Evolutionary conservation across 2,113 vertebrate genomes (phyloP).

Genomic region (Zootoca vivipara): DNA sequence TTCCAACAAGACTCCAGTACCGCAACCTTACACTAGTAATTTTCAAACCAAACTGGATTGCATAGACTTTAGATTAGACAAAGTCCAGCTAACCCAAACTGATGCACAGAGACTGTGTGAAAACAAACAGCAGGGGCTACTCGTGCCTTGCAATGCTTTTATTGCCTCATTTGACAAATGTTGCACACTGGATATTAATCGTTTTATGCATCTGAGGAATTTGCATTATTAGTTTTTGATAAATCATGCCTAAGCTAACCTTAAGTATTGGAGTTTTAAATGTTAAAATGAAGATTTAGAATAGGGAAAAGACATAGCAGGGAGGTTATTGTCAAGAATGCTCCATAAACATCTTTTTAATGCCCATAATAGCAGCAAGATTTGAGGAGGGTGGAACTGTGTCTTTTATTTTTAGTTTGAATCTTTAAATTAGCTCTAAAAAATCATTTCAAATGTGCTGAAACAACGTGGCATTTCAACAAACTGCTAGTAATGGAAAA

Average conservation of each 20-base stretch:
- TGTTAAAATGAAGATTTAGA: constrained; percentile 61
- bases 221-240: constrained; percentile 29
- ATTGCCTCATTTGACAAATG: constrained; percentile 31
- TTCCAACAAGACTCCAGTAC: no score
- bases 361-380: constrained; percentile 60
- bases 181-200: constrained; percentile 26
- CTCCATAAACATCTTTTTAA: constrained; percentile 62
- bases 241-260: constrained; percentile 60
- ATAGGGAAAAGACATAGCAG: constrained; percentile 63
- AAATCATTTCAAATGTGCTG: constrained; percentile 37
- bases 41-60: constrained; percentile 14
- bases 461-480: constrained; percentile 33
- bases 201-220: constrained; percentile 47
- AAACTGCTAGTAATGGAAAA: constrained; percentile 52
- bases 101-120: not conserved
- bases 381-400: constrained; percentile 65
- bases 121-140: constrained; percentile 21
- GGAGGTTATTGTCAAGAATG: constrained; percentile 43
- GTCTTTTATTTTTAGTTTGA: constrained; percentile 61
- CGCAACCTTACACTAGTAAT: constrained; percentile 12
- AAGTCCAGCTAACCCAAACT: not conserved
- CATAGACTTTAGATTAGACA: constrained; percentile 29
- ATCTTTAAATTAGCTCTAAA: constrained; percentile 65
- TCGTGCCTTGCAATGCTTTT: constrained; percentile 22
- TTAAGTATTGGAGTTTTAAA: constrained; percentile 68